phyloP scores from a whole-genome alignment of 2,113 vertebrate species.

The Acrocephalus kingi region DNA sequence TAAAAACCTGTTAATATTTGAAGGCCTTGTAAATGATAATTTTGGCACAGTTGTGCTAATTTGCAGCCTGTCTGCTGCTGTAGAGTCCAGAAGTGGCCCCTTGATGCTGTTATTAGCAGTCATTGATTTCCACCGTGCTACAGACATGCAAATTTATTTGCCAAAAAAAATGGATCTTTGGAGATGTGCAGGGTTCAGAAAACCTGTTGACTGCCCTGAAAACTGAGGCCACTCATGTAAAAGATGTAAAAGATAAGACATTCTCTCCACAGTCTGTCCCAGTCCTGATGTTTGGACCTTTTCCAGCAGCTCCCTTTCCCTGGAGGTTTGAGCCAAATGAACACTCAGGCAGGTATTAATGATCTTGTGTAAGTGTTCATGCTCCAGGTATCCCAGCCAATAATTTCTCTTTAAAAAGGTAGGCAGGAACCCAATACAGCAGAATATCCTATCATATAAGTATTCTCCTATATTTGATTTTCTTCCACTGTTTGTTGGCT shows the following conservation, averaged over 20 bases:
- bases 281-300: accelerated
- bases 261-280: background rate
- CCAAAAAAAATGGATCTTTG: background rate
- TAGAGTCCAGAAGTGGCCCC: background rate
- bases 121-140: background rate
- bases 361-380: background rate
- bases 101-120: background rate
- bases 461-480: background rate
- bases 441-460: background rate
- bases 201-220: background rate
- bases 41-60: background rate
- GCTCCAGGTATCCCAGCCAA: background rate
- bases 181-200: background rate
- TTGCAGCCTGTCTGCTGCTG: background rate
- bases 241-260: background rate
- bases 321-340: background rate
- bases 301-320: background rate
- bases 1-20: constrained; percentile 17
- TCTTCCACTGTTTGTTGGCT: background rate
- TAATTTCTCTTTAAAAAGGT: background rate
- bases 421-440: background rate
- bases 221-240: background rate
- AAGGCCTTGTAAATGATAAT: background rate
- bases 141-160: background rate
- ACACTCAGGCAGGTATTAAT: background rate